Conservation (phyloP, 2,113 vertebrate genomes). For the Cyphomyrus plagiostoma region DNA sequence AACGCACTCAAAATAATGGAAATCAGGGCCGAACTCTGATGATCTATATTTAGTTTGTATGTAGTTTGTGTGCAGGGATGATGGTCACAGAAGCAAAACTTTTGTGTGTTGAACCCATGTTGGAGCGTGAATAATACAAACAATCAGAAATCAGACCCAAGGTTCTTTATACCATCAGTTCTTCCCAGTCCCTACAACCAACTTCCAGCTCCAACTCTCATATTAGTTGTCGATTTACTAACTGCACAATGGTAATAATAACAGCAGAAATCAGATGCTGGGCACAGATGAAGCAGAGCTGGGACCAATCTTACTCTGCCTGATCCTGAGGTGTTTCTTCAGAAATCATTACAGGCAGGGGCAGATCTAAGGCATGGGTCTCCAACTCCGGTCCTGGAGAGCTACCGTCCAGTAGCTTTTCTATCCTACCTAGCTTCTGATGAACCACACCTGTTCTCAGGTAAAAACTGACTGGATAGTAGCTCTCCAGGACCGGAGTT, state of each 20-base stretch:
- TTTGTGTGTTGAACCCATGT: not conserved
- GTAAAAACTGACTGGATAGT: too few species aligned
- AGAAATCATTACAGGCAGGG: not conserved
- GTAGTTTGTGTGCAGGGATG: not conserved
- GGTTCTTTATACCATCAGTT: not conserved
- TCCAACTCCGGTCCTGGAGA: too few species aligned
- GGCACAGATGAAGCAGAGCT: not conserved
- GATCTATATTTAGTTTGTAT: not conserved
- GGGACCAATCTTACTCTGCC: not conserved
- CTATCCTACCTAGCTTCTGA: too few species aligned
- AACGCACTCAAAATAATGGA: not conserved
- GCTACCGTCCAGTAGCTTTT: too few species aligned
- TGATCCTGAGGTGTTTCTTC: not conserved
- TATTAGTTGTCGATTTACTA: not conserved
- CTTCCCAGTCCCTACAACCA: not conserved
- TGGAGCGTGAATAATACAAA: not conserved
- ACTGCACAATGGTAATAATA: not conserved
- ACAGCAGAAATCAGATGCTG: not conserved
- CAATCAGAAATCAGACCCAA: not conserved
- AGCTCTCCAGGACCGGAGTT: too few species aligned
- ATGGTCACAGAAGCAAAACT: not conserved
- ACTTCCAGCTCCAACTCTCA: not conserved
- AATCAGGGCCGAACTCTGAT: not conserved
- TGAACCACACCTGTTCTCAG: too few species aligned
- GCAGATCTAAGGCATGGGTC: not conserved